Evolutionary conservation across 1,140 invertebrate genomes (phyloP).

Genomic region (Drosophila repleta): DNA sequence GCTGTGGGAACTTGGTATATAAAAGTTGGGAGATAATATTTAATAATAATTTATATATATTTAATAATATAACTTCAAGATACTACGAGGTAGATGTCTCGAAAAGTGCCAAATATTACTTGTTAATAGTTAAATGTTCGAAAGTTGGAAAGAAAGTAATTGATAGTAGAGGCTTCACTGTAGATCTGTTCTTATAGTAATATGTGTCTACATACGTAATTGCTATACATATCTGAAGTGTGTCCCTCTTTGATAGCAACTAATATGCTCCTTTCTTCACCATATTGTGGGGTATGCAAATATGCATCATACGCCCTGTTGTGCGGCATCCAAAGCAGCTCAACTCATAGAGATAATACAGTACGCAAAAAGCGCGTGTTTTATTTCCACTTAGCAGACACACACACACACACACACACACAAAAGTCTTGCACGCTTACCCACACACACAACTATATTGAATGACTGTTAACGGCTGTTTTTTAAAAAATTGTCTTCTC

Average conservation of each 20-base stretch:
- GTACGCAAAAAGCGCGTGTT: slow-evolving; percentile 79
- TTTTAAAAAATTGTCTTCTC: slow-evolving; percentile 45
- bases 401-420: slow-evolving; percentile 26
- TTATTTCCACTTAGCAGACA: slow-evolving; percentile 81
- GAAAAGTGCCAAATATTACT: too few species aligned
- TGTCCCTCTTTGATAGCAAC: not conserved
- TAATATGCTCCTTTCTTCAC: not conserved
- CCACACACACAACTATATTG: slow-evolving; percentile 52
- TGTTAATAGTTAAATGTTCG: too few species aligned
- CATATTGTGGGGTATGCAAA: slow-evolving; percentile 24
- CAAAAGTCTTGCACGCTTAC: slow-evolving; percentile 21
- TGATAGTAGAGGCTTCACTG: too few species aligned
- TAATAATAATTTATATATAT: too few species aligned
- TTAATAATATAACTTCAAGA: too few species aligned
- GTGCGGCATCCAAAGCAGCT: slow-evolving; percentile 24
- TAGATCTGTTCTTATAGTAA: too few species aligned
- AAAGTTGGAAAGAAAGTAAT: too few species aligned
- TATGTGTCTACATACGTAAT: too few species aligned
- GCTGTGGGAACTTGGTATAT: not conserved
- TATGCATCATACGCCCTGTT: slow-evolving; percentile 65
- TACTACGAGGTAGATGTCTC: too few species aligned
- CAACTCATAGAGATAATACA: slow-evolving; percentile 67
- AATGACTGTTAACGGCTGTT: slow-evolving; percentile 78
- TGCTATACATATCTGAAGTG: too few species aligned
- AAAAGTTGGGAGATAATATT: too few species aligned